Conservation (phyloP, 1,140 invertebrate genomes). For the Thaumatotibia leucotreta region DNA sequence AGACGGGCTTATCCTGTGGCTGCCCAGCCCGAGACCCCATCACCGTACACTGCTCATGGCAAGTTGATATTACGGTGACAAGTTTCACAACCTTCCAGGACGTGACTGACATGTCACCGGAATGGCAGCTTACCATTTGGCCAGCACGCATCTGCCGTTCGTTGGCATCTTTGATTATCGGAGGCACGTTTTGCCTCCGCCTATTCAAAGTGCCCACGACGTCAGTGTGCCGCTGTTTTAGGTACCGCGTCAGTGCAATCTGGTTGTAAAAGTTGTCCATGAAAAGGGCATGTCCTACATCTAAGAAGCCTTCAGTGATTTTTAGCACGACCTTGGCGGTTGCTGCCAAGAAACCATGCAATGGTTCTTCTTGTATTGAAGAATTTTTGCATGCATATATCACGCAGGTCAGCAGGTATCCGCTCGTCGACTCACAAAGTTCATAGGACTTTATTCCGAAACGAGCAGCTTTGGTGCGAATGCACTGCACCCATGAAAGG, state of each 20-base stretch:
- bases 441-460: too few relatives aligned
- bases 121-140: not conserved
- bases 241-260: slow-evolving; percentile 16
- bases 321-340: slow-evolving; percentile 8
- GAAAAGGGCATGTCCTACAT: slow-evolving; percentile 21
- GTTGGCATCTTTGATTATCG: not conserved
- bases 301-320: slow-evolving; percentile 6
- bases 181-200: not conserved
- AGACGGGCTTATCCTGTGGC: slow-evolving; percentile 14
- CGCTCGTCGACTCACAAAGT: too few relatives aligned
- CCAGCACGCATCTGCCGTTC: not conserved
- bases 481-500: too few relatives aligned
- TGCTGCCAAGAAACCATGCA: not conserved
- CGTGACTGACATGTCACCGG: slow-evolving; percentile 7
- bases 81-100: slow-evolving; percentile 18
- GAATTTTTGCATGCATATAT: too few relatives aligned
- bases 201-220: slow-evolving; percentile 18
- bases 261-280: slow-evolving; percentile 28
- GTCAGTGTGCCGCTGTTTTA: slow-evolving; percentile 20
- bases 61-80: slow-evolving; percentile 14
- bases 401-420: too few relatives aligned
- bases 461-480: too few relatives aligned
- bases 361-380: too few relatives aligned
- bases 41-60: not conserved
- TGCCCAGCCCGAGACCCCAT: not conserved